Evolutionary conservation across 1,140 invertebrate genomes (phyloP), one percentile per base, ranked within the genome.

Genomic region (Drosophila busckii): DNA sequence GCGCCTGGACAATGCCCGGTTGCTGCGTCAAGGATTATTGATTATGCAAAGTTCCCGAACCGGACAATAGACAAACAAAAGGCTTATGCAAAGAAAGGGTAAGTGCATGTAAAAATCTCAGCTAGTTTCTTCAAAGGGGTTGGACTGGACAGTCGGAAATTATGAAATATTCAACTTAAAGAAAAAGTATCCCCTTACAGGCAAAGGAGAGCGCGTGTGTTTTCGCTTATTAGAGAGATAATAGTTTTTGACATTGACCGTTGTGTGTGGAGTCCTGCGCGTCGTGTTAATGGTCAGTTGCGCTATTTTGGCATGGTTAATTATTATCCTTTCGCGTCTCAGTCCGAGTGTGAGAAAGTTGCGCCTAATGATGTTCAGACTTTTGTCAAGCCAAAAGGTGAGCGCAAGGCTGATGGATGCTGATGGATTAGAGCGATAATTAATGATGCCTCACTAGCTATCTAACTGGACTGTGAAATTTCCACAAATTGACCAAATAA

Each of bases 201-300:
- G n/a, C n/a, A n/a, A n/a, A n/a, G 73, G 49, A 59, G 31, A 78
- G 32, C 68, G 83, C 73, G 83, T 85, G 83, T 85, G 83, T 85
- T 85, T 85, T 84, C 60, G 62, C 62, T 73, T 73, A 85, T 85
- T 85, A 85, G 73, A 44, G 46, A 85, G 83, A 85, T 85, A 85
- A 85, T 85, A 66, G 61, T 67, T 60, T 58, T 48, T 66, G 68
- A 56, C 76, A 45, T 66, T 71, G 56, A 56, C 56, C 56, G 56
- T 44, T 15, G 37, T 25, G 12, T 32, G 17, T 34, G 44, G 20
- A 35, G 56, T 44, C 31, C 9, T 17, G 8, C 15, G 35, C 26
- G 38, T 49, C 48, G 58, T 54, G 71, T 50, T 70, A 78, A 80
- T 85, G 83, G 84, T 85, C 82, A 85, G 82, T 66, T 82, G 70